A percentile compares a stretch with the other conserved stretches of the same genome.
Evolutionary conservation across 2,113 vertebrate genomes (phyloP).

Genomic region (Todiramphus chloris): DNA sequence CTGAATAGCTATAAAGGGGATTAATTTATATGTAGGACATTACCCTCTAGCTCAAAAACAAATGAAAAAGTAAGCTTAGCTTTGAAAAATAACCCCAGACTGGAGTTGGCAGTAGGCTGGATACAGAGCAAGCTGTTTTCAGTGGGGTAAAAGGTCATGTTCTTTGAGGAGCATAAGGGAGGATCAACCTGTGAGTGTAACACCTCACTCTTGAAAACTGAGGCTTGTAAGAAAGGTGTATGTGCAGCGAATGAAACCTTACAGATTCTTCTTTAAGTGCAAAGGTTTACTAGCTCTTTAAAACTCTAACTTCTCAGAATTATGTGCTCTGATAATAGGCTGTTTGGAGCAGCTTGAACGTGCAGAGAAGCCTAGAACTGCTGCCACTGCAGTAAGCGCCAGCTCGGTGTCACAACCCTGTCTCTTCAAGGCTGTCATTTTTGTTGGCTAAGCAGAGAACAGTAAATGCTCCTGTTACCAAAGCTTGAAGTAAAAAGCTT

Average conservation of each 20-base stretch:
- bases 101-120: background rate
- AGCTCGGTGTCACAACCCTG: background rate
- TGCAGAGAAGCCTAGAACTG: background rate
- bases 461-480: background rate
- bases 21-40: background rate
- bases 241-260: background rate
- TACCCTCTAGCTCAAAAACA: background rate
- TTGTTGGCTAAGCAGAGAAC: background rate
- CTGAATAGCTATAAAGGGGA: background rate
- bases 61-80: background rate
- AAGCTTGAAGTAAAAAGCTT: background rate
- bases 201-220: background rate
- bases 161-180: background rate
- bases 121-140: background rate
- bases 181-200: background rate
- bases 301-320: background rate
- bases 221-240: background rate
- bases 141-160: background rate
- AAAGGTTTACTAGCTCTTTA: background rate
- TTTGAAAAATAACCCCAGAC: background rate
- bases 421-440: background rate
- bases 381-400: background rate
- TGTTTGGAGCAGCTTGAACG: background rate
- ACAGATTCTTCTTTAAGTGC: background rate
- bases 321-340: background rate